A percentile compares a stretch with the other conserved stretches of the same genome.
These are phyloP conservation scores for Phorcus lineatus DNA, from an alignment of 2,888 invertebrate species.

Conservation along the genomic window DNA sequence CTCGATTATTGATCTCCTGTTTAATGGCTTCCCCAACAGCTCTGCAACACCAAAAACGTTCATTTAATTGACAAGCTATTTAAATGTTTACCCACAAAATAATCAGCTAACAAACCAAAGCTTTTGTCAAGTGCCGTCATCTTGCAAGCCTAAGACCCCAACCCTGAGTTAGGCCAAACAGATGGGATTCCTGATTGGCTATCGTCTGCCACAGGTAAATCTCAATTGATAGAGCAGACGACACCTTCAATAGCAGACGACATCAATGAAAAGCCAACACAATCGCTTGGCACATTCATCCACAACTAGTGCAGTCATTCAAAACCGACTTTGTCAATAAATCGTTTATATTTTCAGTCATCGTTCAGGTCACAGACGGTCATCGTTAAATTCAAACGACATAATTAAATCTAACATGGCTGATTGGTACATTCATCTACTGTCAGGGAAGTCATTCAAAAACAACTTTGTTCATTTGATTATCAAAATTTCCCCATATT, in stretches of 20 bases:
- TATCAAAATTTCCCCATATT: too few species aligned
- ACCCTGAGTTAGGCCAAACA: background rate
- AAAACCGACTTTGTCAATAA: too few species aligned
- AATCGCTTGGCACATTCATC: too few species aligned
- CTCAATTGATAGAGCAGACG: slow-evolving; percentile 13
- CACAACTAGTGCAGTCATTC: too few species aligned
- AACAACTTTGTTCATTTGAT: too few species aligned
- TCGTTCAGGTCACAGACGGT: too few species aligned
- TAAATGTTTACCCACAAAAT: background rate
- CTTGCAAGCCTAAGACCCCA: background rate
- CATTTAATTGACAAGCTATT: background rate
- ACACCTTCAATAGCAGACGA: slow-evolving; percentile 5
- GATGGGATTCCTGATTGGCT: background rate
- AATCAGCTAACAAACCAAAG: background rate
- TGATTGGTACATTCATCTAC: background rate
- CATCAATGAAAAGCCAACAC: background rate
- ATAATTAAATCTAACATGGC: background rate
- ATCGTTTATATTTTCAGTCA: too few species aligned
- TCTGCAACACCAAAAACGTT: too few species aligned
- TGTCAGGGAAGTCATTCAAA: too few species aligned
- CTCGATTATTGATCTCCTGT: too few species aligned
- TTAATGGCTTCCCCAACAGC: too few species aligned
- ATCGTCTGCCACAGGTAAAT: slow-evolving; percentile 1
- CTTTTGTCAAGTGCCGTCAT: background rate
- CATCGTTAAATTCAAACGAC: background rate